Percentiles rank a stretch among this genome's conserved stretches.
Conservation (phyloP, 2,888 invertebrate genomes). For the Laothoe populi region DNA sequence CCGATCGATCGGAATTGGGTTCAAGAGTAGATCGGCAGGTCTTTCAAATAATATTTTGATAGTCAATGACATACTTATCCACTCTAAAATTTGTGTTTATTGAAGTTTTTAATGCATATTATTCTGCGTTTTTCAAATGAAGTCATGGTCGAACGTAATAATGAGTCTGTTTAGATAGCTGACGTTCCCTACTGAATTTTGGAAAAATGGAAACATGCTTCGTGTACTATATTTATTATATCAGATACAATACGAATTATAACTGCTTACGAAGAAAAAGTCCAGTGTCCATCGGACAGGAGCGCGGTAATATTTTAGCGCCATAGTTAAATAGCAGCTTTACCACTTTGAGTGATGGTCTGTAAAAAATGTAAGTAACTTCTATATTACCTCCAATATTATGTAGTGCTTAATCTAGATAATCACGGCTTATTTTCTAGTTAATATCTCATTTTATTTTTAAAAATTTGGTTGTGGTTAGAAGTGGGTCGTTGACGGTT, state of each 20-base stretch:
- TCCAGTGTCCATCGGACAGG: conserved; percentile 62
- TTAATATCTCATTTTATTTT: too few relatives aligned
- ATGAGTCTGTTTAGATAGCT: conserved; percentile 9
- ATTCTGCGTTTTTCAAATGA: conserved; percentile 7
- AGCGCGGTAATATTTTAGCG: conserved; percentile 57
- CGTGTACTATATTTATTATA: too few relatives aligned
- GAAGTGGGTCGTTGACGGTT: too few relatives aligned
- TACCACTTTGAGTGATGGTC: conserved; percentile 61
- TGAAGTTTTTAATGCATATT: not conserved
- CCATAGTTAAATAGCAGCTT: conserved; percentile 68
- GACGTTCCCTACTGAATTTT: not conserved
- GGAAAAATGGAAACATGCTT: not conserved
- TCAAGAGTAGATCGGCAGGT: too few relatives aligned
- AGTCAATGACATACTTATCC: too few relatives aligned
- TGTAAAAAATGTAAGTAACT: conserved; percentile 38
- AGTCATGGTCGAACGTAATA: conserved; percentile 16
- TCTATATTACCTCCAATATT: too few relatives aligned
- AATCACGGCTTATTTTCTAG: too few relatives aligned
- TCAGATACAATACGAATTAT: not conserved
- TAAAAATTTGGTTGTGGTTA: too few relatives aligned
- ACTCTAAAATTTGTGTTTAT: not conserved
- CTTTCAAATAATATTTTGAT: too few relatives aligned
- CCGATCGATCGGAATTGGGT: too few relatives aligned
- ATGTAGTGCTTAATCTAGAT: too few relatives aligned
- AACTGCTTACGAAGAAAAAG: conserved; percentile 67